These are phyloP conservation scores for Rosalia funebris DNA, from an alignment of 2,888 invertebrate genomes.

Conservation along the genomic window DNA sequence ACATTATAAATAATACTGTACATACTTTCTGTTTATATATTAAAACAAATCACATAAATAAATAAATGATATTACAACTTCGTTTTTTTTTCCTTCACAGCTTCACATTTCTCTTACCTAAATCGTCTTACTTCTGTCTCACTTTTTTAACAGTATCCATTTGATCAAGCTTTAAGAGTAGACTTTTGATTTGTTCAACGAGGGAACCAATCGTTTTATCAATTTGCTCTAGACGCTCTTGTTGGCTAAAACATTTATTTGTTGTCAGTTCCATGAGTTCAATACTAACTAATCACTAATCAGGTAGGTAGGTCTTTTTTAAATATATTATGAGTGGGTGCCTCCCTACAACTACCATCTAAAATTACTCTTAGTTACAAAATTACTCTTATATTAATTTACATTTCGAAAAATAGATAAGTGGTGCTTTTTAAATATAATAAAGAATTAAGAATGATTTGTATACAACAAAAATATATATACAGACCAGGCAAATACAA, in stretches of 20 bases:
- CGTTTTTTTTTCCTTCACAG: constrained; percentile 31
- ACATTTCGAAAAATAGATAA: too few species aligned
- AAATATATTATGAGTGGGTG: too few species aligned
- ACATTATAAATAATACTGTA: constrained; percentile 46
- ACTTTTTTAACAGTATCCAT: constrained; percentile 45
- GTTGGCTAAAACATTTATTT: constrained; percentile 52
- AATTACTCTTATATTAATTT: too few species aligned
- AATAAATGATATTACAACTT: constrained; percentile 41
- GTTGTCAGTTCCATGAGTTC: neutral
- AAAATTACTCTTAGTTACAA: too few species aligned
- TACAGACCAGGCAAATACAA: too few species aligned
- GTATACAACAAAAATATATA: too few species aligned
- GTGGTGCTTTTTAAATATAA: too few species aligned
- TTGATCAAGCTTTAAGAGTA: constrained; percentile 52
- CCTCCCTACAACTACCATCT: too few species aligned
- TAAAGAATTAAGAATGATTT: too few species aligned
- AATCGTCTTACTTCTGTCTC: constrained; percentile 27
- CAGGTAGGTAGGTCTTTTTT: too few species aligned
- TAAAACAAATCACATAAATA: constrained; percentile 41
- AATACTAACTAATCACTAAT: too few species aligned
- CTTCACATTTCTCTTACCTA: constrained; percentile 2
- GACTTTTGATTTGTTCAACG: constrained; percentile 46
- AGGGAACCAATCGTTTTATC: constrained; percentile 49
- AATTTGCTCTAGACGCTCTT: constrained; percentile 53
- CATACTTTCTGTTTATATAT: constrained; percentile 52